Base-by-base conservation (phyloP, 1,140 invertebrate species). In the Lycorma delicatula region DNA sequence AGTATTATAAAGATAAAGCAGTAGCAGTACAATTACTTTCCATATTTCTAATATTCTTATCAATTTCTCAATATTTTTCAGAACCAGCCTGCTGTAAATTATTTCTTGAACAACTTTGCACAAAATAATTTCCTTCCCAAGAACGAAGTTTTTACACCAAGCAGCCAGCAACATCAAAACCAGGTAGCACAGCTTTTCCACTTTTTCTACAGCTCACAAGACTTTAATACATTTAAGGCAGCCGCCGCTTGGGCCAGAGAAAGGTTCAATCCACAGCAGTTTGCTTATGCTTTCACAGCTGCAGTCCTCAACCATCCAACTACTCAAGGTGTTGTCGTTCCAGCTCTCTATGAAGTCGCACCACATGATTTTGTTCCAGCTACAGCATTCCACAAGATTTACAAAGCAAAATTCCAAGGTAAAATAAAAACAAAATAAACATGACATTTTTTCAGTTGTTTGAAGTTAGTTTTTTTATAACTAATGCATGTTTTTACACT, bases 181-280 rank as follows among this genome's bases (percentile, higher is more conserved):
- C 72, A 75, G 56, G 76, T 72, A 1, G 65, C 73, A 0, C 72
- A 75, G 9, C 63, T 85, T 1, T 79, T 77, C 66, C 67, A 77
- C 28, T 54, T 81, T 26, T 77, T 84, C 67, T 81, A 77, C 66
- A 77, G 76, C 44, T 80, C 81, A 47, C 81, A 80, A 60, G 77
- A 83, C 61, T 84, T 78, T 60, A 78, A 81, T 3, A 79, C 74
- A 12, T 85, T 85, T 71, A 78, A 73, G 70, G 77, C 79, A 56
- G 79, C 77, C 1, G 81, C 82, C n/a, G 63, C 74, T 12, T 84
- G 75, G 72, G 79, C 79, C 12, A 76, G 76, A 0, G 71, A 74
- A 54, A 62, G 80, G 56, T 64, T 82, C 7, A 85, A 85, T 68
- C 75, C 81, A 66, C 78, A 74, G 23, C 73, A 80, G 57, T 86